Conservation (phyloP, 2,113 vertebrate species). For the Daboia siamensis region DNA sequence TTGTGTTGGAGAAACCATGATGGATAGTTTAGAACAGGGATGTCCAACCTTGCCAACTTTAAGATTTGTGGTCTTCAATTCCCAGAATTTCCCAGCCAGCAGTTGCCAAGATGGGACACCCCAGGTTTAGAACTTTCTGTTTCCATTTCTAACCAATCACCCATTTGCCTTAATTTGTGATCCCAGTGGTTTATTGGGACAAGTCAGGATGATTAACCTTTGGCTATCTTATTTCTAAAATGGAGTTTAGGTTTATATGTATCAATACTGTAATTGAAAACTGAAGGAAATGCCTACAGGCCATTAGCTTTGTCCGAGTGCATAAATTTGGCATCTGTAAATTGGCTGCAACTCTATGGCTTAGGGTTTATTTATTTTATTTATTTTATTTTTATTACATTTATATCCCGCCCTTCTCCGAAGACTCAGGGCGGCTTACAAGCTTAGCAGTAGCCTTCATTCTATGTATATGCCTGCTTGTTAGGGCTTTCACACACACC, state of each 20-base stretch:
- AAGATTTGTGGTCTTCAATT: too few species aligned
- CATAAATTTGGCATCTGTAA: neutral
- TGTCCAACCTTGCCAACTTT: too few species aligned
- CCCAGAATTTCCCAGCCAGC: too few species aligned
- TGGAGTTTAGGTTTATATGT: neutral
- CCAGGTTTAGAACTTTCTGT: neutral
- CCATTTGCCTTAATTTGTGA: neutral
- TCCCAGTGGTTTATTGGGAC: neutral
- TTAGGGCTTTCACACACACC: too few species aligned
- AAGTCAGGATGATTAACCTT: neutral
- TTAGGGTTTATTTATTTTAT: neutral
- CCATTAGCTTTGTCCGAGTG: neutral
- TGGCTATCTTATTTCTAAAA: neutral
- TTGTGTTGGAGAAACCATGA: neutral
- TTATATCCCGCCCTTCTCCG: too few species aligned
- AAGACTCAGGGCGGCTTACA: too few species aligned
- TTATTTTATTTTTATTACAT: too few species aligned
- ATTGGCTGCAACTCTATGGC: neutral
- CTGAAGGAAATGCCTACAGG: neutral
- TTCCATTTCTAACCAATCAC: neutral
- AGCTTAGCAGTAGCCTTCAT: too few species aligned
- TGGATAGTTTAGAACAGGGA: neutral
- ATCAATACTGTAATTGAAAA: neutral
- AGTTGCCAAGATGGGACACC: too few species aligned
- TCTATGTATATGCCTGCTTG: too few species aligned